phyloP scores from a whole-genome alignment of 2,113 vertebrate species.

The Rattus norvegicus region GRCr8 NC_086033.1:105318501-105319000 shows the following conservation, averaged over 20 bases:
- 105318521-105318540: not conserved
- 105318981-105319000: not conserved
- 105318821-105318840: not conserved
- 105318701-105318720: not conserved
- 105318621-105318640: not conserved
- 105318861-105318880: not conserved
- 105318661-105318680: not conserved
- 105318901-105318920: not conserved
- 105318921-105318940: not conserved
- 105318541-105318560: not conserved
- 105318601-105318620: not conserved
- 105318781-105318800: not conserved
- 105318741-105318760: not conserved
- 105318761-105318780: not conserved
- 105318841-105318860: not conserved
- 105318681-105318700: fast-evolving
- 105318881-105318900: not conserved
- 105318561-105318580: not conserved
- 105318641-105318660: not conserved
- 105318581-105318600: not conserved
- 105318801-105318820: not conserved
- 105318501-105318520: not conserved
- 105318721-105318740: not conserved
- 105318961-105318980: no score
- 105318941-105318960: not conserved